These are phyloP conservation scores for Pemphredon lugubris DNA, from an alignment of 2,888 invertebrate genomes.

Conservation along the genomic window DNA sequence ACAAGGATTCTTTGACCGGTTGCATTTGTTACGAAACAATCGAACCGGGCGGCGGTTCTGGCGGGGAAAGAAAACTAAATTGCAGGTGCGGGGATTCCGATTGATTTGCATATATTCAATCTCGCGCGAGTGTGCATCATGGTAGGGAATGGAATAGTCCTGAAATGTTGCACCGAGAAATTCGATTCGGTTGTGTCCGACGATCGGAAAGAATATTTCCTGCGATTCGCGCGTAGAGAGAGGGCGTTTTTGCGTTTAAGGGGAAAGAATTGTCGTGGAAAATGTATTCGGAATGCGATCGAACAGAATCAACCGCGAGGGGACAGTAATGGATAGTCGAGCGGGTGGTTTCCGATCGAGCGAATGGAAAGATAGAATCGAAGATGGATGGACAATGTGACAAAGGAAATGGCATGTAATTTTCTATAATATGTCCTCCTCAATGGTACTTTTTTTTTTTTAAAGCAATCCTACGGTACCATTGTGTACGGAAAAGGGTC, in stretches of 20 bases:
- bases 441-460: constrained; percentile 25
- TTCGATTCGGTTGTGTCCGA: background rate
- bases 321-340: constrained; percentile 11
- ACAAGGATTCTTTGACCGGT: background rate
- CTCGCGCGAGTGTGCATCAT: too few relatives aligned
- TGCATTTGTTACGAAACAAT: constrained; percentile 40
- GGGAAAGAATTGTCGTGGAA: too few relatives aligned
- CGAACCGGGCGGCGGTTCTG: background rate
- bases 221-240: background rate
- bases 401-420: constrained; percentile 41
- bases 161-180: constrained; percentile 1
- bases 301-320: constrained; percentile 2
- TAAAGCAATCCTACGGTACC: constrained; percentile 26
- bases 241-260: background rate
- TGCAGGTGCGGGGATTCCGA: constrained; percentile 51
- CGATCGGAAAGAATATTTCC: background rate
- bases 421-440: constrained; percentile 36
- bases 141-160: background rate
- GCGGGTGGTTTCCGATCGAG: constrained; percentile 21
- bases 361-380: constrained; percentile 26
- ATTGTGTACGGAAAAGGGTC: constrained; percentile 31
- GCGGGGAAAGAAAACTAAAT: constrained; percentile 7
- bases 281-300: background rate
- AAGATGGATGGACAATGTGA: constrained; percentile 21
- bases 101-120: constrained; percentile 13